Conservation (phyloP, 1,140 invertebrate genomes). For the Formica exsecta region DNA sequence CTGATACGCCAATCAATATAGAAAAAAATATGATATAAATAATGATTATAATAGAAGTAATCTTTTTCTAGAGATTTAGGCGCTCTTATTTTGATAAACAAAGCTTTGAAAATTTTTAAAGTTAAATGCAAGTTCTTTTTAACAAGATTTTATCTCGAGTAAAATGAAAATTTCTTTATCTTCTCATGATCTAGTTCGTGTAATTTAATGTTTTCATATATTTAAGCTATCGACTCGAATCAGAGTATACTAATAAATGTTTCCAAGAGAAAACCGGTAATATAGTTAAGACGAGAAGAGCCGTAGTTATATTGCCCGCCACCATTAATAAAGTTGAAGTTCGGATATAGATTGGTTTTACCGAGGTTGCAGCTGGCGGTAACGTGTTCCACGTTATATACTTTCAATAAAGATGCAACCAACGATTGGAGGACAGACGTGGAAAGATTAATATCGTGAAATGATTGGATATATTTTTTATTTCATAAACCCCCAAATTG, state of each 20-base stretch:
- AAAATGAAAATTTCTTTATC: not conserved
- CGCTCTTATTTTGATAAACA: not conserved
- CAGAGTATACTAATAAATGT: constrained; percentile 33
- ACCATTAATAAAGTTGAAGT: constrained; percentile 84
- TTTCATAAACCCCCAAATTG: not conserved
- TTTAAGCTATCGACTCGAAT: constrained; percentile 1
- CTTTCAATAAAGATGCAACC: constrained; percentile 44
- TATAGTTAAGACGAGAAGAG: constrained; percentile 77
- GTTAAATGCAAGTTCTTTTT: not conserved
- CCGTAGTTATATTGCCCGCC: constrained; percentile 81
- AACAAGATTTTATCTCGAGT: not conserved
- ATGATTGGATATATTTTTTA: not conserved
- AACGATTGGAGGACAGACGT: constrained; percentile 23
- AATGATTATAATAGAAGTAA: not conserved
- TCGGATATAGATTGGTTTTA: constrained; percentile 78
- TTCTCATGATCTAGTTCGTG: not conserved
- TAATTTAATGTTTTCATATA: constrained; percentile 19
- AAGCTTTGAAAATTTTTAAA: not conserved
- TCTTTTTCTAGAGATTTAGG: not conserved
- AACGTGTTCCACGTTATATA: constrained; percentile 36
- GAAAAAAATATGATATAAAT: not conserved
- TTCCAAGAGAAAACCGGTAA: constrained; percentile 71
- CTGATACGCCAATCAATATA: not conserved
- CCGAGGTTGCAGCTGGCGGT: constrained; percentile 53
- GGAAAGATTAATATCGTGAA: constrained; percentile 46